These are phyloP conservation scores for Tetrax tetrax DNA, from an alignment of 2,113 vertebrate genomes.

Conservation along the genomic window DNA sequence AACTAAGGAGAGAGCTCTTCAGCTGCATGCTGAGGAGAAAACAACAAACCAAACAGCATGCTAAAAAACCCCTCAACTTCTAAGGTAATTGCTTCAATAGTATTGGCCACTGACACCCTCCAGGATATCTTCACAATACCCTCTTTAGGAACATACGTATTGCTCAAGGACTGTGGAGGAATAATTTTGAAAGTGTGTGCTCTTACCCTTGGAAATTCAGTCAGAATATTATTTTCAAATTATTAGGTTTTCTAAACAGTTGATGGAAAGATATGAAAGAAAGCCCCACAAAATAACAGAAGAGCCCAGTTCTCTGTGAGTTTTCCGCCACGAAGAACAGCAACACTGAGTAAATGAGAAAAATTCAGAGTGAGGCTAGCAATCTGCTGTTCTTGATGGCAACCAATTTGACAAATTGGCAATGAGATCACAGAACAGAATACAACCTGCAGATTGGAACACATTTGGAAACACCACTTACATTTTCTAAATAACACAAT, in stretches of 20 bases:
- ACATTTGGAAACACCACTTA: not conserved
- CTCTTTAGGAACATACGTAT: not conserved
- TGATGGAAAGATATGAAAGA: not conserved
- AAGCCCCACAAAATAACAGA: not conserved
- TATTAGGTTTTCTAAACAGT: not conserved
- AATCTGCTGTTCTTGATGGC: not conserved
- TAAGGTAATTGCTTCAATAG: not conserved
- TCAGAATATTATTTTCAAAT: not conserved
- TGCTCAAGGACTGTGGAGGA: not conserved
- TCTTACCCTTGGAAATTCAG: not conserved
- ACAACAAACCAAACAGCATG: rapidly evolving
- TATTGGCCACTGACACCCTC: not conserved
- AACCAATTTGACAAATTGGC: not conserved
- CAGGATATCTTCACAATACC: rapidly evolving
- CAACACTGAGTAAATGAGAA: rapidly evolving
- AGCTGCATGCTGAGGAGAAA: too few species aligned
- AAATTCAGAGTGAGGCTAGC: not conserved
- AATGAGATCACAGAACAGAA: not conserved
- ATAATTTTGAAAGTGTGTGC: not conserved
- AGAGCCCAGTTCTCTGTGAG: not conserved
- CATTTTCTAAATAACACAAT: not conserved
- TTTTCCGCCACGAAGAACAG: not conserved
- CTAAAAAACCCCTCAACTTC: not conserved
- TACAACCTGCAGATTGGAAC: not conserved
- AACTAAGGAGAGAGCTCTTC: not conserved